These are phyloP conservation scores for Leptosomus discolor DNA, from an alignment of 2,113 vertebrate species.

Conservation along the genomic window DNA sequence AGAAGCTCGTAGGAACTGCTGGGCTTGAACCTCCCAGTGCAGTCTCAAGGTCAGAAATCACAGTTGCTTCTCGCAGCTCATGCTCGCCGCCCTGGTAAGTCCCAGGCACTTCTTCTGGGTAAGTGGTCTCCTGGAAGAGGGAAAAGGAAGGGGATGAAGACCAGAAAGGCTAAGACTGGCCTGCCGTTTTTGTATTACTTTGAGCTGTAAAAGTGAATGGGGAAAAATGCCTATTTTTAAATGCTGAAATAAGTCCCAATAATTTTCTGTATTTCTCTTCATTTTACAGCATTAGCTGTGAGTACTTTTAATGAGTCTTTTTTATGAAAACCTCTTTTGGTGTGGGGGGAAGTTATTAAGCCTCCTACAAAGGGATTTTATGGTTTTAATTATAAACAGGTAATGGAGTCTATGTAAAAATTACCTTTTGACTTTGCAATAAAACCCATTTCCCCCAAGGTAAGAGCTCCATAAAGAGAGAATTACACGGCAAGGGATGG, in stretches of 20 bases:
- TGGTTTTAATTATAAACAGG: slow-evolving; percentile 73
- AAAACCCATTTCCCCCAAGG: slow-evolving; percentile 34
- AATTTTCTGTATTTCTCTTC: slow-evolving; percentile 33
- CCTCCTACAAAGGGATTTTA: slow-evolving; percentile 57
- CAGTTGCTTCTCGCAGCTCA: neutral
- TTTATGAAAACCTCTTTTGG: slow-evolving; percentile 56
- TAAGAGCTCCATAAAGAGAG: slow-evolving; percentile 1
- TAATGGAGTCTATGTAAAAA: slow-evolving; percentile 58
- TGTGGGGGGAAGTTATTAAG: slow-evolving; percentile 50
- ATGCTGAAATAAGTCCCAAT: neutral
- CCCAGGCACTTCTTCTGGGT: neutral
- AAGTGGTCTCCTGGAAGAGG: neutral
- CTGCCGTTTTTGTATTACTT: neutral
- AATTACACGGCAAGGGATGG: neutral
- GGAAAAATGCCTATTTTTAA: neutral
- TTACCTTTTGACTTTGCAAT: slow-evolving; percentile 58
- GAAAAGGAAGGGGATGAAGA: neutral
- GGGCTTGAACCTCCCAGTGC: neutral
- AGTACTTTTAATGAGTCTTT: slow-evolving; percentile 58
- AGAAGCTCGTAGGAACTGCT: neutral
- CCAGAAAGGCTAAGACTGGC: neutral
- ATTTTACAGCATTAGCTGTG: slow-evolving; percentile 49
- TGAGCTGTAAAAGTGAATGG: neutral
- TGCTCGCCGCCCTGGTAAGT: neutral
- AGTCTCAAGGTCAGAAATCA: neutral